Conservation (phyloP, 1,140 invertebrate species). For the Macrostomum lignano region DNA sequence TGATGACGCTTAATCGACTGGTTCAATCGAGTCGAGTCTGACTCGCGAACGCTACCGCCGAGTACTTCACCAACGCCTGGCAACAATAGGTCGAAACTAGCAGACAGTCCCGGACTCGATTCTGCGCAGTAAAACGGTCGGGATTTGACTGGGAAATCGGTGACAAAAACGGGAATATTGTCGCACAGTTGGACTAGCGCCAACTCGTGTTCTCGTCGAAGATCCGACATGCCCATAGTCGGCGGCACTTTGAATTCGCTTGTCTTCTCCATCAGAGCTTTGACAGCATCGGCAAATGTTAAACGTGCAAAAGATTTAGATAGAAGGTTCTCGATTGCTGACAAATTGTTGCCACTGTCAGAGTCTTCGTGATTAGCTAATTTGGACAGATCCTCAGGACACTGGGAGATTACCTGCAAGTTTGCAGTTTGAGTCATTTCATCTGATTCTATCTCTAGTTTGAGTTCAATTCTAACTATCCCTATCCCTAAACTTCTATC, state of each 20-base stretch:
- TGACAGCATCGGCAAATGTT: constrained; percentile 31
- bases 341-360: too few relatives aligned
- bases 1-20: too few relatives aligned
- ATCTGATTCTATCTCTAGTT: too few relatives aligned
- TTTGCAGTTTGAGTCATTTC: too few relatives aligned
- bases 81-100: constrained; percentile 53
- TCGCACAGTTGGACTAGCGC: not conserved
- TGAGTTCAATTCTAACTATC: too few relatives aligned
- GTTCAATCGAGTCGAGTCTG: constrained; percentile 38
- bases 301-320: too few relatives aligned
- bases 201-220: not conserved
- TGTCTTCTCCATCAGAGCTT: constrained; percentile 11
- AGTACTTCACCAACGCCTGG: constrained; percentile 63
- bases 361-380: too few relatives aligned
- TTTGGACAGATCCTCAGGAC: too few relatives aligned
- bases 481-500: too few relatives aligned
- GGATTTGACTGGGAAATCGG: constrained; percentile 49
- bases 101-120: constrained; percentile 24
- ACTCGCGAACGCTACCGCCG: constrained; percentile 69
- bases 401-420: too few relatives aligned
- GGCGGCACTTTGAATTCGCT: not conserved
- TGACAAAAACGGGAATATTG: constrained; percentile 48
- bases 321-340: constrained; percentile 28
- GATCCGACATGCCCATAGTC: not conserved
- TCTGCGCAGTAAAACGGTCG: constrained; percentile 84